phyloP scores from a whole-genome alignment of 2,888 invertebrate genomes.

The Pandemis cinnamomeana region DNA sequence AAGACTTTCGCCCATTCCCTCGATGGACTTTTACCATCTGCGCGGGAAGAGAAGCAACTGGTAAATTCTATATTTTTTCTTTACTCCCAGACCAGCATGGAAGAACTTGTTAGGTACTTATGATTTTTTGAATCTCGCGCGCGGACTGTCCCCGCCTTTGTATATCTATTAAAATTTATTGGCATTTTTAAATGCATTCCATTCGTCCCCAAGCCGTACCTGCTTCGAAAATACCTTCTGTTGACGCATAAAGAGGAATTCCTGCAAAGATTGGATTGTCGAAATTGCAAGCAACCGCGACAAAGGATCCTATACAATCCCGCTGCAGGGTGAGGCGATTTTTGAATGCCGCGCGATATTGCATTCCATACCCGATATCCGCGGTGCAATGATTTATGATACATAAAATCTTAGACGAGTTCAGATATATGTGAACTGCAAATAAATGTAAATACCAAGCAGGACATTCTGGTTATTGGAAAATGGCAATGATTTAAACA shows the following conservation, averaged over 20 bases:
- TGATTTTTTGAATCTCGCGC: too few relatives aligned
- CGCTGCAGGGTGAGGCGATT: slow-evolving; percentile 50
- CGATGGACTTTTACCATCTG: too few relatives aligned
- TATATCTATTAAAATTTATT: not conserved
- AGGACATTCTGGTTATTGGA: not conserved
- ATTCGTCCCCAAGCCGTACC: slow-evolving; percentile 19
- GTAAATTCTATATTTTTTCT: too few relatives aligned
- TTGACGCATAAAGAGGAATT: slow-evolving; percentile 53
- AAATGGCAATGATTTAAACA: not conserved
- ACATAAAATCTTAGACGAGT: slow-evolving; percentile 16
- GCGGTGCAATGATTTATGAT: slow-evolving; percentile 59
- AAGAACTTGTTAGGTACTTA: too few relatives aligned
- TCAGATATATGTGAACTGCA: not conserved
- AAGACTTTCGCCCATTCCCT: too few relatives aligned
- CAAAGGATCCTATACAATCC: slow-evolving; percentile 47
- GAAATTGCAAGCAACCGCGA: slow-evolving; percentile 59
- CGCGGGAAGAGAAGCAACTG: too few relatives aligned
- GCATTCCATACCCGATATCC: slow-evolving; percentile 50
- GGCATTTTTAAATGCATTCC: slow-evolving; percentile 18
- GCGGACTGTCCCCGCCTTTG: not conserved
- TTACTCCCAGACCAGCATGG: too few relatives aligned
- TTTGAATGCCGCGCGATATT: slow-evolving; percentile 64
- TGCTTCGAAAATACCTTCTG: slow-evolving; percentile 26
- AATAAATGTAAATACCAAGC: not conserved
- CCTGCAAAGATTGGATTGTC: slow-evolving; percentile 63